Percentiles rank a stretch among this genome's conserved stretches.
Evolutionary conservation across 2,888 invertebrate species (phyloP).

Genomic region (Philaethria dido): DNA sequence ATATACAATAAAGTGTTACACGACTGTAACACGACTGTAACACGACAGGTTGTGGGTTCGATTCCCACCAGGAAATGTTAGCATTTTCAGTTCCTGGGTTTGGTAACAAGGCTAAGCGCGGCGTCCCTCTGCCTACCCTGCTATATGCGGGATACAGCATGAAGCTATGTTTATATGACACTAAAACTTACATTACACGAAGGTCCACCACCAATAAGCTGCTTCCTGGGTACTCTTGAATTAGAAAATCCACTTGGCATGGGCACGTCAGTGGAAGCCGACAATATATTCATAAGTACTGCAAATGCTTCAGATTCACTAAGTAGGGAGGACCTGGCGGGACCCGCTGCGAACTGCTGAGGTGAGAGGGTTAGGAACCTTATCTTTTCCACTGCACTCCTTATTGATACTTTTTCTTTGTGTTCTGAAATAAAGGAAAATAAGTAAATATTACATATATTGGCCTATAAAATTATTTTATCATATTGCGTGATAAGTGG

Average conservation of each 20-base stretch:
- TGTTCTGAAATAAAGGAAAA: conserved; percentile 48
- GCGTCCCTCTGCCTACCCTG: too few relatives aligned
- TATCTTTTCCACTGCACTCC: conserved; percentile 89
- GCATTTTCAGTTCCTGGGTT: too few relatives aligned
- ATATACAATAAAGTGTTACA: too few relatives aligned
- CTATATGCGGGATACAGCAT: too few relatives aligned
- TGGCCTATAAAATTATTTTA: too few relatives aligned
- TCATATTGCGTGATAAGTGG: too few relatives aligned
- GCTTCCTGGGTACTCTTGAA: conserved; percentile 74
- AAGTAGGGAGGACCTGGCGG: conserved; percentile 89
- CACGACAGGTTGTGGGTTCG: too few relatives aligned
- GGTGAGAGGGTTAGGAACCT: conserved; percentile 91
- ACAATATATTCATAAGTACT: conserved; percentile 92
- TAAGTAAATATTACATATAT: too few relatives aligned
- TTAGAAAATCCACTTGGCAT: conserved; percentile 90
- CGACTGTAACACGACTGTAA: too few relatives aligned
- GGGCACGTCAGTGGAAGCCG: conserved; percentile 85
- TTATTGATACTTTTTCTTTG: conserved; percentile 73
- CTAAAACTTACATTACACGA: conserved; percentile 58
- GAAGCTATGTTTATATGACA: too few relatives aligned
- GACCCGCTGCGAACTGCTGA: conserved; percentile 92
- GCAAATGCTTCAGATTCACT: conserved; percentile 91
- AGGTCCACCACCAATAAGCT: conserved; percentile 62
- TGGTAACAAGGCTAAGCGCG: too few relatives aligned
- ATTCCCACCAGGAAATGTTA: too few relatives aligned